Base-by-base conservation (phyloP, 2,113 vertebrate species). In the Gasterosteus aculeatus region DNA sequence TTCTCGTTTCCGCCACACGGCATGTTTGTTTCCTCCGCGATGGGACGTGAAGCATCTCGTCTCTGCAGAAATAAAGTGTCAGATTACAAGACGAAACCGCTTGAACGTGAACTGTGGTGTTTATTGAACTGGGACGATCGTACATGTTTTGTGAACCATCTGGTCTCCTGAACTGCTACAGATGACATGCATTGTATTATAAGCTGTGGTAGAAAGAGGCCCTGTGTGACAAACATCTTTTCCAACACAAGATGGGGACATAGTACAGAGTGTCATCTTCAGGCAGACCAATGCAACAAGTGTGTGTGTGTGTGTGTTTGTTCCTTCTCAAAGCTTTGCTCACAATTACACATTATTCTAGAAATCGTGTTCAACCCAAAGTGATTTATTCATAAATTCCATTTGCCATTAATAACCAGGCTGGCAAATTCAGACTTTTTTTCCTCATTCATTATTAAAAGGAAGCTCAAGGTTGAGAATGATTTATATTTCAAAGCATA, bases 161-260 rank as follows among this genome's bases (percentile, higher is more conserved):
- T 38, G 35, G 6, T 38, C 35, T 7, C 35, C 5, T 38, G 4
- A 38, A 38, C 35, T 38, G 6, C 35, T 38, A 26, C 22, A 26
- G 22, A 26, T 26, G 22, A 26, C 22, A 26, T 44, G 10, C 3
- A 44, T 14, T 44, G 3, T 15, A 46, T 46, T 46, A 5, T 16
- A 5, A 16, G 15, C 12, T 16, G 44, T 38, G 35, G 35, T 38
- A 38, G 35, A 38, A 38, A 38, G 35, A 38, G 5, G 1, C 6
- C 6, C 3, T 38, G 35, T 6, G 6, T 38, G 5, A 33, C 33
- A 26, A 26, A 26, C 22, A 7, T 18, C 5, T 22, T 22, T n/a
- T 65, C 69, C 19, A 14, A 62, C 76, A 90, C 86, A n/a, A 76
- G 87, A 69, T 84, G 88, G 86, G 0, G 64, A 14, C 58, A 53